Base-by-base conservation (phyloP, 1,140 invertebrate genomes). In the Colletes gigas region DNA sequence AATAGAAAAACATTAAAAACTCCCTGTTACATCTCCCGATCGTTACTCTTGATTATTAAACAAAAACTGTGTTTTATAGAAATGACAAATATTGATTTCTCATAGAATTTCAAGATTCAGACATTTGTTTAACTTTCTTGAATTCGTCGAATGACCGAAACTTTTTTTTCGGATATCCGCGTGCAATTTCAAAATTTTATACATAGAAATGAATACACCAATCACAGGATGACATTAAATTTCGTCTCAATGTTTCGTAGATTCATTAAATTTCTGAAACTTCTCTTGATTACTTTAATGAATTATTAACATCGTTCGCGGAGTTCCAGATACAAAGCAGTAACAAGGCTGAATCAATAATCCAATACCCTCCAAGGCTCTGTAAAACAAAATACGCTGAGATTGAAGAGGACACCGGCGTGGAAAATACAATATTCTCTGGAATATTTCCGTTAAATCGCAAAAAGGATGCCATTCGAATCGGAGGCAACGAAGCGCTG, bases 281-380 rank as follows among this genome's bases (percentile, higher is more conserved):
- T 39, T 3, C 6, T 10, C 8, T 39, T 41, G 21, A 47, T 21
- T 30, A 30, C 5, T 57, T n/a, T 10, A 15, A 6, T 3, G 5
- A 47, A 57, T 17, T 55, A 44, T 44, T 55, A 54, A 74, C 50
- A 30, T 75, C 14, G 9, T 21, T 9, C 12, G 1, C 19, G 21
- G 39, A 15, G 41, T 39, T 73, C 19, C 19, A 4, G 50, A 19
- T 19, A 47, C 65, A 73, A 30, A 65, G 47, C 60, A 39, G 59
- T 47, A 0, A 30, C 77, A 73, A 79, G 59, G 60, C 10, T 57
- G 30, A 73, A 79, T 79, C 77, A 17, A 79, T 79, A 79, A 79
- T 73, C 60, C 77, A 14, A 79, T 79, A 79, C 63, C 41, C 60
- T 71, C 41, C 77, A 57, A 50, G 21, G 41, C 10, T 79, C 19